Conservation (phyloP, 92 coral and sea anemone genomes). For the Palythoa heliodiscus region DNA sequence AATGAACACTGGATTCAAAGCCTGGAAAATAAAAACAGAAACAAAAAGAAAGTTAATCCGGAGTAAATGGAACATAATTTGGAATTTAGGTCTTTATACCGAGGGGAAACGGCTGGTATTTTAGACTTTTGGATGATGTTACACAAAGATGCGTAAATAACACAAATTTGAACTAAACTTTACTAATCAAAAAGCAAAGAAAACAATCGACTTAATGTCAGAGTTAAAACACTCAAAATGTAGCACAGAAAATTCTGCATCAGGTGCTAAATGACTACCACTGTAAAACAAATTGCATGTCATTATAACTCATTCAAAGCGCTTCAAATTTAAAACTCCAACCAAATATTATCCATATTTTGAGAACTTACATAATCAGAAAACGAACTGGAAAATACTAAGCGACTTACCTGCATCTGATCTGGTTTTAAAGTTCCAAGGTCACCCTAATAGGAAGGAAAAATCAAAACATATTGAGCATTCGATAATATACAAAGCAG, state of each 20-base stretch:
- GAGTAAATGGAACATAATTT: not conserved
- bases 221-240: too few relatives aligned
- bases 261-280: too few relatives aligned
- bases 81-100: not conserved
- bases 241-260: too few relatives aligned
- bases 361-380: not conserved
- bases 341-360: too few relatives aligned
- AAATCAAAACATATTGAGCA: not conserved
- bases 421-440: constrained; percentile 91
- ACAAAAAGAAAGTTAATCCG: not conserved
- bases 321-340: too few relatives aligned
- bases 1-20: constrained; percentile 93
- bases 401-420: constrained; percentile 85
- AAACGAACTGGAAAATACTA: not conserved
- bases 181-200: too few relatives aligned
- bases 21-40: constrained; percentile 53
- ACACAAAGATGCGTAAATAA: not conserved
- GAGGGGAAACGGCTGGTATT: not conserved
- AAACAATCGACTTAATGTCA: too few relatives aligned
- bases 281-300: too few relatives aligned
- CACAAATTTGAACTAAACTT: too few relatives aligned
- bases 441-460: constrained; percentile 63
- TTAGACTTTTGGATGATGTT: not conserved
- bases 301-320: too few relatives aligned
- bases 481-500: not conserved